Evolutionary conservation across 2,888 invertebrate species (phyloP).

Genomic region (Drosophila buzzatii): DNA sequence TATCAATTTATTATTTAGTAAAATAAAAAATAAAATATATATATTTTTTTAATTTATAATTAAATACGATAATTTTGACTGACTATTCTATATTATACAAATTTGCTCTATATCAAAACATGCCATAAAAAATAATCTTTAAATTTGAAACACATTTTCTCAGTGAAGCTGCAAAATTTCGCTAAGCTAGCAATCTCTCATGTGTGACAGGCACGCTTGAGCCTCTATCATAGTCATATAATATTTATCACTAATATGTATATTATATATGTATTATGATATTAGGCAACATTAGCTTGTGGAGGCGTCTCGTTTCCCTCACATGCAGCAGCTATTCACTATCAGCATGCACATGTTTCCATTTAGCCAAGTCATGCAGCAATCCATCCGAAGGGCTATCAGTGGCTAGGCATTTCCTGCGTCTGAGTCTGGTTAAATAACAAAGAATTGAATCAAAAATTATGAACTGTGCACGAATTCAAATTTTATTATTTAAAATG

Average conservation of each 20-base stretch:
- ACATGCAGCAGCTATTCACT: conserved; percentile 27
- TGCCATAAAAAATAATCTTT: too few relatives aligned
- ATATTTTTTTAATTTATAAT: too few relatives aligned
- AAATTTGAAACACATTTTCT: neutral
- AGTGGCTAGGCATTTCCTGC: conserved; percentile 31
- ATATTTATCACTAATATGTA: neutral
- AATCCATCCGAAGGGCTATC: conserved; percentile 21
- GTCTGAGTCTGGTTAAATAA: conserved; percentile 2
- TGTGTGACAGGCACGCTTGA: neutral
- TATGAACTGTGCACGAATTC: conserved; percentile 13
- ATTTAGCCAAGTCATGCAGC: conserved; percentile 33
- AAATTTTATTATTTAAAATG: neutral
- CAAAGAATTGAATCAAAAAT: neutral
- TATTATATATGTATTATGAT: conserved; percentile 1
- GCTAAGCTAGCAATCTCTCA: neutral
- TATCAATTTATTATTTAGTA: too few relatives aligned
- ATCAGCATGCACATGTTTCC: conserved; percentile 15
- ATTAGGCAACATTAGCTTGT: conserved; percentile 31
- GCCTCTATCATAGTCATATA: neutral
- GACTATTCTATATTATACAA: neutral
- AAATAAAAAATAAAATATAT: too few relatives aligned
- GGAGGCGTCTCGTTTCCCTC: conserved; percentile 61
- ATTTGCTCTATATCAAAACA: neutral
- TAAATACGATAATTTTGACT: neutral
- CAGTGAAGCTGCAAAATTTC: neutral